Conservation (phyloP, 2,797 vertebrate genomes). For the Orestias chungarensis region DNA sequence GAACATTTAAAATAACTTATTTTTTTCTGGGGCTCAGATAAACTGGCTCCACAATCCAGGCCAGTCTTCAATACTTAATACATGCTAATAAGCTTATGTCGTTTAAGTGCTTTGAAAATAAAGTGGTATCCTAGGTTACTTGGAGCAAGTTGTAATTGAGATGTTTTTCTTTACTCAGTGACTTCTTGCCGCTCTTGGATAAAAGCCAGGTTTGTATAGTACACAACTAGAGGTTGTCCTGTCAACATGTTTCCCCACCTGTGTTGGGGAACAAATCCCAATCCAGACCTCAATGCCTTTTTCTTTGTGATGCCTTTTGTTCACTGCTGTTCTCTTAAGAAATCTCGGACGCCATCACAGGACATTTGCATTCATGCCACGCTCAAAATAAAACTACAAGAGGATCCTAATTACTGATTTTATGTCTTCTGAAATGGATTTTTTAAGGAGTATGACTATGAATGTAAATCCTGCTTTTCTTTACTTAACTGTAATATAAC, state of each 20-base stretch:
- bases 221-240: background rate
- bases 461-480: too few species aligned
- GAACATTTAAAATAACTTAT: slow-evolving; percentile 5
- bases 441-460: too few species aligned
- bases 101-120: too few species aligned
- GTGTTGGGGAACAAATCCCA: background rate
- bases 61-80: background rate
- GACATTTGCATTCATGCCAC: too few species aligned
- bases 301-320: background rate
- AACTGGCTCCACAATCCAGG: background rate
- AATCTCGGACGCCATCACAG: too few species aligned
- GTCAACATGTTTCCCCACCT: background rate
- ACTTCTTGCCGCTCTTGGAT: too few species aligned
- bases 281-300: background rate
- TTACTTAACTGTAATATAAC: too few species aligned
- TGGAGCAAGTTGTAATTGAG: background rate
- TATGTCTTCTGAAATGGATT: too few species aligned
- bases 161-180: background rate
- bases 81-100: background rate
- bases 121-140: background rate
- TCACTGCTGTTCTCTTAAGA: too few species aligned
- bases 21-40: slow-evolving; percentile 7
- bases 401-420: background rate
- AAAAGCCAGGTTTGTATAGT: background rate
- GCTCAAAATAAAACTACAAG: background rate